A percentile compares a stretch with the other conserved stretches of the same genome.
Conservation (phyloP, 2,888 invertebrate genomes). For the Scrobipalpa atriplicella region DNA sequence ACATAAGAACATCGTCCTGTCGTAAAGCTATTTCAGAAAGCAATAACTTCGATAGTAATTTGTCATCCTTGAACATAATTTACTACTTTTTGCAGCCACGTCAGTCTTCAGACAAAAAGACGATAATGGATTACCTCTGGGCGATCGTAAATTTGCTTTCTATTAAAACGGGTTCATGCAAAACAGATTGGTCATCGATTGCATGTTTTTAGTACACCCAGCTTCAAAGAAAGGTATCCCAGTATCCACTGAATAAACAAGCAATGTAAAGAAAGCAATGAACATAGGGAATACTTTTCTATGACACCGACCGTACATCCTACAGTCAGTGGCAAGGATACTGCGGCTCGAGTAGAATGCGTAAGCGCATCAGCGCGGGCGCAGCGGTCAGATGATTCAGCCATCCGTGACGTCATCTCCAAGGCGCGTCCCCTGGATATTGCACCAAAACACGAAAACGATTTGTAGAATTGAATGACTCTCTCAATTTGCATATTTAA, state of each 20-base stretch:
- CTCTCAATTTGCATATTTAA: not conserved
- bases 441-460: slow-evolving; percentile 32
- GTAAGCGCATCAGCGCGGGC: slow-evolving; percentile 53
- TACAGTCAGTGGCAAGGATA: slow-evolving; percentile 47
- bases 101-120: slow-evolving; percentile 10
- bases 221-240: not conserved
- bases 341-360: slow-evolving; percentile 58
- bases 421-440: slow-evolving; percentile 60
- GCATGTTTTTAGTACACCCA: slow-evolving; percentile 26
- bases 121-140: slow-evolving; percentile 11
- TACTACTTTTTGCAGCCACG: slow-evolving; percentile 3
- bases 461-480: not conserved
- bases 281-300: no score
- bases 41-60: slow-evolving; percentile 9
- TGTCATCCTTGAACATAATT: slow-evolving; percentile 14
- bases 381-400: slow-evolving; percentile 64
- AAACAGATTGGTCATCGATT: slow-evolving; percentile 23
- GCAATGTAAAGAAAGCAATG: no score
- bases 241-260: no score
- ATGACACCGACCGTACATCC: not conserved
- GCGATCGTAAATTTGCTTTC: slow-evolving; percentile 5
- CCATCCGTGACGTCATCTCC: slow-evolving; percentile 62
- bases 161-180: slow-evolving; percentile 14
- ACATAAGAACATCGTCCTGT: not conserved
- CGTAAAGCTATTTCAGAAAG: not conserved